phyloP scores from a whole-genome alignment of 2,113 vertebrate species.

The Notechis scutatus region DNA sequence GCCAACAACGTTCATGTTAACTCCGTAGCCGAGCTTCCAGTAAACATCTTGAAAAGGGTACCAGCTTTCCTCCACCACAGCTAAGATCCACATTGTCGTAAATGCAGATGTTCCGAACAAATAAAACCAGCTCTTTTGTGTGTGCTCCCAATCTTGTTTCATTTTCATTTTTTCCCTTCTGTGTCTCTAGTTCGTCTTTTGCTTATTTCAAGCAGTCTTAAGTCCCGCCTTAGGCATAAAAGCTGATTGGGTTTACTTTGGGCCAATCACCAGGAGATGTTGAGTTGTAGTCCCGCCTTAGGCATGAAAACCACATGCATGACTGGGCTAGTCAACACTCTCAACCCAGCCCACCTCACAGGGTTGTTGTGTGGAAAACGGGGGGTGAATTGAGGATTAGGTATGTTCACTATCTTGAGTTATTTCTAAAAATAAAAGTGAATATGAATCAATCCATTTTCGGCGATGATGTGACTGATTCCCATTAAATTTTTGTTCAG shows the following conservation, averaged over 20 bases:
- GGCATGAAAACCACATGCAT: neutral
- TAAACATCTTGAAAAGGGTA: constrained; percentile 40
- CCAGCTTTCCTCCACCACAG: constrained; percentile 48
- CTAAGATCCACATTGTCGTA: constrained; percentile 40
- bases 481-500: neutral
- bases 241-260: neutral
- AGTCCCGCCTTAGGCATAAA: neutral
- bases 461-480: neutral
- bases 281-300: neutral
- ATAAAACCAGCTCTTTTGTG: constrained; percentile 62
- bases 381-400: neutral
- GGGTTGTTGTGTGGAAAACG: neutral
- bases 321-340: neutral
- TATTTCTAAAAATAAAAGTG: neutral
- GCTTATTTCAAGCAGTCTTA: neutral
- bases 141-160: constrained; percentile 18
- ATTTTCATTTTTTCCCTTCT: neutral
- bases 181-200: neutral
- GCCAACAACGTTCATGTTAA: constrained; percentile 13
- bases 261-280: neutral
- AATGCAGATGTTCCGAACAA: constrained; percentile 63
- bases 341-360: neutral
- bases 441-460: neutral
- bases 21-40: constrained; percentile 19
- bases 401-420: neutral